Percentiles rank a stretch among this genome's conserved stretches.
Conservation (phyloP, 2,888 invertebrate species). For the Leptogaster cylindrica region DNA sequence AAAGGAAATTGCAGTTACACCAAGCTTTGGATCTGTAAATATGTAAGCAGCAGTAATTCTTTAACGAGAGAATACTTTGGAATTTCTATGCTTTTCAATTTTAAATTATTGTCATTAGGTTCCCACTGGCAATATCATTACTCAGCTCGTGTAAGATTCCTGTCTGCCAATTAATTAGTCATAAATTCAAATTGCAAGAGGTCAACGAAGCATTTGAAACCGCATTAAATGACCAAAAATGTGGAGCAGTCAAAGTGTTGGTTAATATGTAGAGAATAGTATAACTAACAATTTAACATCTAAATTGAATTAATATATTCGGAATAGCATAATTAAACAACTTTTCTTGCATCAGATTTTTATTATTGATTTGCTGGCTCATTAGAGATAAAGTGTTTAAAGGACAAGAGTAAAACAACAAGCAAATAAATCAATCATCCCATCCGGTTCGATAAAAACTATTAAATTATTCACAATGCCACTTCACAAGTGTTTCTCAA, state of each 20-base stretch:
- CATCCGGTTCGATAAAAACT: too few relatives aligned
- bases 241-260: slow-evolving; percentile 19
- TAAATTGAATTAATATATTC: too few relatives aligned
- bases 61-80: not conserved
- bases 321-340: too few relatives aligned
- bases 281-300: not conserved
- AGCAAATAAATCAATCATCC: too few relatives aligned
- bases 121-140: slow-evolving; percentile 3
- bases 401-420: too few relatives aligned
- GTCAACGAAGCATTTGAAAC: slow-evolving; percentile 23
- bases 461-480: too few relatives aligned
- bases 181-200: not conserved
- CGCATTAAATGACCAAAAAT: not conserved
- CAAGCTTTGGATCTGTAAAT: slow-evolving; percentile 56
- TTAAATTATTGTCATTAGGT: slow-evolving; percentile 6
- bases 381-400: too few relatives aligned
- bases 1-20: slow-evolving; percentile 55
- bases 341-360: too few relatives aligned
- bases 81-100: not conserved
- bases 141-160: not conserved
- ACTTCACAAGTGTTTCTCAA: too few relatives aligned
- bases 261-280: not conserved
- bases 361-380: too few relatives aligned
- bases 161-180: slow-evolving; percentile 12
- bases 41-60: slow-evolving; percentile 51